Base-by-base conservation (phyloP, 2,797 vertebrate species). In the Onychomys torridus region DNA sequence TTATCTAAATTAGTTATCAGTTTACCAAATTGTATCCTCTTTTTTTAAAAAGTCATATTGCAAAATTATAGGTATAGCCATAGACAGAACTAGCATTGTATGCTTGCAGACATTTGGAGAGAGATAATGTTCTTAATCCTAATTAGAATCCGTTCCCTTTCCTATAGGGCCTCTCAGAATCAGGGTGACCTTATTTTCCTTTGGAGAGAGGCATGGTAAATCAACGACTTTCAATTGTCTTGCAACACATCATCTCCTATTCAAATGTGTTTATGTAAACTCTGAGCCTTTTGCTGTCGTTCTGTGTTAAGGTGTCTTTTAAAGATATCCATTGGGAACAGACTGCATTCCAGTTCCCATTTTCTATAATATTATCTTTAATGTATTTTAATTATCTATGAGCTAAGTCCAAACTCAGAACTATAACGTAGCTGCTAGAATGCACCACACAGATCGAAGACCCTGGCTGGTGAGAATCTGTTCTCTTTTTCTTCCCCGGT, bases 1-100 rank as follows among this genome's bases (percentile, higher is more conserved):
- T 97, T 99, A 99, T 98, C 98, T 99, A 98, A 98, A 99, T 99
- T 98, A 99, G 98, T 98, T 99, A 99, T 99, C 98, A 97, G 95
- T 98, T 98, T 98, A 98, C 98, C 98, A 98, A 98, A 98, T 98
- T 98, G 94, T 98, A 98, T 98, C 96, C 97, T 98, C 98, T 98
- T 98, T 98, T 94, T 96, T 98, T 96, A 97, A 96, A 93, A 97
- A 97, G 97, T 98, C 98, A 98, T 98, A 98, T 98, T 98, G 98
- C 97, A 97, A 98, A 98, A 98, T 98, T 98, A 98, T 98, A 99
- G 98, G 98, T 98, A 97, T 98, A 98, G 98, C 98, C 97, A 98
- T 98, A 98, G 98, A 98, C 98, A 97, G 94, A 98, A 94, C 98
- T 91, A 97, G 97, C 97, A 95, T 97, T 98, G 97, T 98, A 98